Conservation (phyloP, 2,113 vertebrate genomes). For the Nesogale talazaci region DNA sequence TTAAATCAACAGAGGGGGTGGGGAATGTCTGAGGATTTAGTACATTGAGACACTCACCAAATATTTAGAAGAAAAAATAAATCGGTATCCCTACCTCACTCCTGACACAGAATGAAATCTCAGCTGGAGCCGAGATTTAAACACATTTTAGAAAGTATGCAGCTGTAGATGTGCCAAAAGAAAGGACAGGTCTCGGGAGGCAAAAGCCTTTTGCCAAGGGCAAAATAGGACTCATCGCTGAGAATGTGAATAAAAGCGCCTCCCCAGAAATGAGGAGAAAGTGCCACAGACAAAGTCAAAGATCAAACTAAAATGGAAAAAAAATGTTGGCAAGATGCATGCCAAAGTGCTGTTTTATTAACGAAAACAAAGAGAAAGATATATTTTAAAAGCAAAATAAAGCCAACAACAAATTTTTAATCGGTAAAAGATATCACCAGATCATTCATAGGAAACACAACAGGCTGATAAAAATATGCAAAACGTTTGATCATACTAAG, state of each 20-base stretch:
- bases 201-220: slow-evolving; percentile 26
- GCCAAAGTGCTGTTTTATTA: neutral
- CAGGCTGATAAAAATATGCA: slow-evolving; percentile 38
- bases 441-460: neutral
- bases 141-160: slow-evolving; percentile 42
- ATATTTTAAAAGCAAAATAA: slow-evolving; percentile 20
- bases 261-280: slow-evolving; percentile 3
- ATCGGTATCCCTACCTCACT: slow-evolving; percentile 54
- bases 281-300: slow-evolving; percentile 23
- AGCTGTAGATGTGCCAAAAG: slow-evolving; percentile 41
- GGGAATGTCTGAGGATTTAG: slow-evolving; percentile 5
- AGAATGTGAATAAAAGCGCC: slow-evolving; percentile 39
- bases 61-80: slow-evolving; percentile 64
- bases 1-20: neutral
- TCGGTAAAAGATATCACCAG: neutral
- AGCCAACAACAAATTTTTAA: neutral
- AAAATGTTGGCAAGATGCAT: neutral
- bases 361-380: neutral
- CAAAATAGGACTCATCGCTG: slow-evolving; percentile 33
- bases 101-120: slow-evolving; percentile 56
- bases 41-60: slow-evolving; percentile 52
- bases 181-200: neutral
- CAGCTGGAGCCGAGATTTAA: slow-evolving; percentile 53
- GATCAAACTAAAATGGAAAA: neutral
- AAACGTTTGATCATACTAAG: neutral